Evolutionary conservation across 2,797 vertebrate species (phyloP).

Genomic region (Rhabdomys pumilio): DNA sequence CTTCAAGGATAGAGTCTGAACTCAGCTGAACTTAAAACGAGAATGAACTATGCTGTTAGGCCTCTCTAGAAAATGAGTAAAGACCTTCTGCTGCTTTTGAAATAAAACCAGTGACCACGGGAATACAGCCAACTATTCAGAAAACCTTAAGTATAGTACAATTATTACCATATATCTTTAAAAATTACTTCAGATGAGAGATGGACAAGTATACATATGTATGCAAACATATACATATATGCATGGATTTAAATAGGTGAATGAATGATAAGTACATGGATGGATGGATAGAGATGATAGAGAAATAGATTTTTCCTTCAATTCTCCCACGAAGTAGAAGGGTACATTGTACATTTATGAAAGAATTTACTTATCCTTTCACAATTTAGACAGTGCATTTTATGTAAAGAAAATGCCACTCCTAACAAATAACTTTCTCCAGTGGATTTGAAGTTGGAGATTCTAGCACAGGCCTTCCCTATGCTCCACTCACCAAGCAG

Average conservation of each 20-base stretch:
- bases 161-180: slow-evolving; percentile 51
- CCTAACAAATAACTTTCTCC: not conserved
- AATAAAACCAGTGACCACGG: slow-evolving; percentile 25
- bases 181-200: not conserved
- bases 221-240: slow-evolving; percentile 6
- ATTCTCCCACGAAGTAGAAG: not conserved
- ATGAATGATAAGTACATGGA: not conserved
- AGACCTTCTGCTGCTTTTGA: slow-evolving; percentile 5
- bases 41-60: not conserved
- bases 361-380: slow-evolving; percentile 12
- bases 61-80: slow-evolving; percentile 1
- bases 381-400: not conserved
- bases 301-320: not conserved
- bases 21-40: not conserved
- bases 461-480: not conserved
- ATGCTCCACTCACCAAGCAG: not conserved
- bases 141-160: not conserved
- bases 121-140: slow-evolving; percentile 19
- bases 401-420: not conserved
- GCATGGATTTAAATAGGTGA: not conserved
- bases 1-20: not conserved
- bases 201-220: not conserved
- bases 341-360: not conserved
- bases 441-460: not conserved
- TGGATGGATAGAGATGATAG: not conserved